Conservation (phyloP, 2,797 vertebrate genomes). For the Schizothorax lantsangensis region DNA sequence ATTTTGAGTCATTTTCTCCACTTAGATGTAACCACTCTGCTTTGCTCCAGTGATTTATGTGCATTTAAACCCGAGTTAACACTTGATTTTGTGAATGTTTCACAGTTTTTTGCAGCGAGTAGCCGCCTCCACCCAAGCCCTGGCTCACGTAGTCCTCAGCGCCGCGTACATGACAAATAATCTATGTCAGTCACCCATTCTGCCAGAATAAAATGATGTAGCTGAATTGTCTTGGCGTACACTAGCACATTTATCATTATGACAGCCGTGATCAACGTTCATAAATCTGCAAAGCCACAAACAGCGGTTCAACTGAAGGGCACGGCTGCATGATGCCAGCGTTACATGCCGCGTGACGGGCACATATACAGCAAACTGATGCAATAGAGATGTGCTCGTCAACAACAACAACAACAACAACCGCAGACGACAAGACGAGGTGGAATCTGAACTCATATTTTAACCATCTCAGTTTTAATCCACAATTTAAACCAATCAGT, state of each 20-base stretch:
- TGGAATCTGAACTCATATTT: not conserved
- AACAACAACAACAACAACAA: not conserved
- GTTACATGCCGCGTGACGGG: not conserved
- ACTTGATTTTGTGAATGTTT: not conserved
- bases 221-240: slow-evolving; percentile 29
- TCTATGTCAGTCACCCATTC: slow-evolving; percentile 21
- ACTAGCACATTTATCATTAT: slow-evolving; percentile 51
- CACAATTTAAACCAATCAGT: slow-evolving; percentile 8
- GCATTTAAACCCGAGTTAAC: not conserved
- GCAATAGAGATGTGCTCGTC: slow-evolving; percentile 13
- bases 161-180: not conserved
- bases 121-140: slow-evolving; percentile 32
- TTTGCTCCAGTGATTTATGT: not conserved
- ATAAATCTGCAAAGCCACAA: slow-evolving; percentile 49
- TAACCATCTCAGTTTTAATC: not conserved
- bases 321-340: slow-evolving; percentile 11
- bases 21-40: not conserved
- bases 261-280: slow-evolving; percentile 46
- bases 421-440: not conserved
- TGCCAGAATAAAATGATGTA: slow-evolving; percentile 38
- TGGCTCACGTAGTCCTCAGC: slow-evolving; percentile 23
- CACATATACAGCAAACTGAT: slow-evolving; percentile 8
- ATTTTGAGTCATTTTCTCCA: not conserved
- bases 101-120: not conserved
- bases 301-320: slow-evolving; percentile 14